A percentile compares a stretch with the other conserved stretches of the same genome.
phyloP scores from a whole-genome alignment of 37 sponge, comb jelly and placozoan genomes.

The Halisarca cf. caerulea region DNA sequence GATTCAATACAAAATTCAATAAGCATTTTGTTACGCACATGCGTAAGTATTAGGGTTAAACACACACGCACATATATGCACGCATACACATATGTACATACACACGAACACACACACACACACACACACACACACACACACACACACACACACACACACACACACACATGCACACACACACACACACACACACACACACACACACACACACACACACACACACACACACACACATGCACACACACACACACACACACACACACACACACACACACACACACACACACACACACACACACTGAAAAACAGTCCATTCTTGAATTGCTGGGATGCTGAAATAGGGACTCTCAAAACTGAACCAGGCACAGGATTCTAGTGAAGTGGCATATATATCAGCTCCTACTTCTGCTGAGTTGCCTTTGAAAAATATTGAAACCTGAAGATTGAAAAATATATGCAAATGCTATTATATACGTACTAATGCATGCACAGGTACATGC shows the following conservation, averaged over 20 bases:
- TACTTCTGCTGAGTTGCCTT: neutral
- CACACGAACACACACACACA: too few relatives aligned
- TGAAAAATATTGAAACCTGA: neutral
- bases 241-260: neutral
- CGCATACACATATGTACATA: too few relatives aligned
- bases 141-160: too few relatives aligned
- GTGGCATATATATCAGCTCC: neutral
- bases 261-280: neutral
- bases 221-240: neutral
- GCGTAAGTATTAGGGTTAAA: too few relatives aligned
- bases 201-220: neutral
- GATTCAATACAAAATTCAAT: too few relatives aligned
- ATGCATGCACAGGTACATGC: neutral
- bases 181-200: too few relatives aligned
- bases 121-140: too few relatives aligned
- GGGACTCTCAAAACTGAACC: conserved; percentile 6
- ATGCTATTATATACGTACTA: neutral
- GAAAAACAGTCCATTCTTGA: neutral
- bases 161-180: too few relatives aligned
- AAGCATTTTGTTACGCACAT: too few relatives aligned
- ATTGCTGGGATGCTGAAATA: neutral
- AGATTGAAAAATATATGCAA: neutral
- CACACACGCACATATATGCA: too few relatives aligned
- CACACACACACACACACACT: neutral
- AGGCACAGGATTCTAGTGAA: neutral